A percentile compares a stretch with the other conserved stretches of the same genome.
These are phyloP conservation scores for Amphibalanus amphitrite DNA, from an alignment of 1,140 invertebrate genomes.

Conservation along the genomic window DNA sequence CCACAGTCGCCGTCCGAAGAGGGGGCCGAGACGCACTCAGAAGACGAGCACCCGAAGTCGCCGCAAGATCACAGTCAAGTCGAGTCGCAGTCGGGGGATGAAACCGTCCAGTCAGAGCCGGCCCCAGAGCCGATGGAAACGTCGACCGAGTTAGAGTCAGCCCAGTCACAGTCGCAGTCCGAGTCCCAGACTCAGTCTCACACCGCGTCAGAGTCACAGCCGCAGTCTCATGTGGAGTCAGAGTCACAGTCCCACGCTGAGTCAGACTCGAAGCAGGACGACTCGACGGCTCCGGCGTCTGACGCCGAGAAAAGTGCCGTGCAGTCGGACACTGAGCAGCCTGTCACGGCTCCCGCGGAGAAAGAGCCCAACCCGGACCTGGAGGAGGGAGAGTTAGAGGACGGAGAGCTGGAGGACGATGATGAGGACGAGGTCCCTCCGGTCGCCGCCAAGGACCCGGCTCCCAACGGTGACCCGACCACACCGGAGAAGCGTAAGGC, in stretches of 20 bases:
- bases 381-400: conserved; percentile 16
- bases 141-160: too few species aligned
- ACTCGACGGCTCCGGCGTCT: too few species aligned
- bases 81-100: neutral
- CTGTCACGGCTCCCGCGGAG: neutral
- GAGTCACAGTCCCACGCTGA: too few species aligned
- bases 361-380: conserved; percentile 2
- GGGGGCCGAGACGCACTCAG: too few species aligned
- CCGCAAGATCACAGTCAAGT: too few species aligned
- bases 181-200: too few species aligned
- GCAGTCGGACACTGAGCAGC: neutral
- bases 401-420: conserved; percentile 14
- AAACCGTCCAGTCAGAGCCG: neutral
- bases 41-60: neutral
- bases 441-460: neutral
- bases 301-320: too few species aligned
- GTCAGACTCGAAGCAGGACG: too few species aligned
- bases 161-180: too few species aligned
- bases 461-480: neutral
- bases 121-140: neutral
- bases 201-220: too few species aligned
- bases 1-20: too few species aligned
- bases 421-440: conserved; percentile 7
- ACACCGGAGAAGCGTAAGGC: conserved; percentile 2
- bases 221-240: too few species aligned